Percentiles rank a stretch among this genome's conserved stretches.
These are phyloP conservation scores for Oreocharis arfaki DNA, from an alignment of 2,113 vertebrate species.

Conservation along the genomic window DNA sequence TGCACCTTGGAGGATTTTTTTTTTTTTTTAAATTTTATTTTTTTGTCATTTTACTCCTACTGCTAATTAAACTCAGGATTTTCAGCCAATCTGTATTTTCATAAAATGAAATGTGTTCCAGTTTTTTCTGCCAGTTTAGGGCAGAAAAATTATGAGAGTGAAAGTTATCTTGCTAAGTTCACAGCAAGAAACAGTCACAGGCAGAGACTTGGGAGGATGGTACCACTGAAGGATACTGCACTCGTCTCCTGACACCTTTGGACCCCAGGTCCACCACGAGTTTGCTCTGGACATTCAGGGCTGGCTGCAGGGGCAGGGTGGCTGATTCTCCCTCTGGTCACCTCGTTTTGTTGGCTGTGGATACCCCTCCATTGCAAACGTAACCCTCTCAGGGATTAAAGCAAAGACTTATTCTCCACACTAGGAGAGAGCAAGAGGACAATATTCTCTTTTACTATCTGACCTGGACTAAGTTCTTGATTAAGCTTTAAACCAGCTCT, in stretches of 20 bases:
- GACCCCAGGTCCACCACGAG: fast-evolving
- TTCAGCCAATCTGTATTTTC: neutral
- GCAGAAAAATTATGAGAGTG: neutral
- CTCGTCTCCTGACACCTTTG: neutral
- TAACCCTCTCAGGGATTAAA: neutral
- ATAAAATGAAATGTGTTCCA: neutral
- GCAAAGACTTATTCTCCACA: neutral
- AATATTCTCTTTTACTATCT: neutral
- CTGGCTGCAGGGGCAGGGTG: neutral
- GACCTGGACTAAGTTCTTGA: neutral
- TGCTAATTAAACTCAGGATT: neutral
- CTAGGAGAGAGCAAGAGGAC: neutral
- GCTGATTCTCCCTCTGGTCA: neutral
- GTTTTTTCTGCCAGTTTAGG: neutral
- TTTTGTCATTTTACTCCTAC: neutral
- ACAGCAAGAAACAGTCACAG: neutral
- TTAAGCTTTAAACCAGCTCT: neutral
- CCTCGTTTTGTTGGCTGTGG: fast-evolving
- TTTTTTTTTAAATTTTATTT: neutral
- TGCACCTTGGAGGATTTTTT: neutral
- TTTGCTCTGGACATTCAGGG: neutral
- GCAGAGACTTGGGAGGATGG: neutral
- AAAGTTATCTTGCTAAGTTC: neutral
- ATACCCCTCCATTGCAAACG: neutral
- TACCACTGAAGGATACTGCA: fast-evolving